phyloP scores from a whole-genome alignment of 2,113 vertebrate species.

The Mormyrus iriodes region DNA sequence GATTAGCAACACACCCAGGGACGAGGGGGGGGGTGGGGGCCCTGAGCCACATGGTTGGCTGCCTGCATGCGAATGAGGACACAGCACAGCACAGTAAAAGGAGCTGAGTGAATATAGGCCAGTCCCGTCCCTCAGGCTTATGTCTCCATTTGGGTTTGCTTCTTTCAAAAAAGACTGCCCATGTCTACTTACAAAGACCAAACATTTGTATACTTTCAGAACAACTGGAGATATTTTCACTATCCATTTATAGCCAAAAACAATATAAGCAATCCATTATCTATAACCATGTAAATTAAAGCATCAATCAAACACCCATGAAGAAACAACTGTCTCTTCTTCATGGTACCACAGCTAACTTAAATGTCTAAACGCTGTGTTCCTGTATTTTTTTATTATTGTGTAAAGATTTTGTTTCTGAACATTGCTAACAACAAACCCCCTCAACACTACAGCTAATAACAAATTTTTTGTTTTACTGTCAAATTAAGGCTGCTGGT shows the following conservation, averaged over 20 bases:
- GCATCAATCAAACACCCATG: not conserved
- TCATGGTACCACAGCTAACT: not conserved
- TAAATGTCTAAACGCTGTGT: not conserved
- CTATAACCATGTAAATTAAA: not conserved
- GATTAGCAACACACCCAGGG: slow-evolving; percentile 45
- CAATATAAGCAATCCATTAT: not conserved
- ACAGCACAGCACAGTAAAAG: slow-evolving; percentile 22
- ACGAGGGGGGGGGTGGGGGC: slow-evolving; percentile 47
- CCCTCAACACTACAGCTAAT: not conserved
- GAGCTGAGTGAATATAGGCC: slow-evolving; percentile 42
- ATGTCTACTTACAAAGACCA: slow-evolving; percentile 19
- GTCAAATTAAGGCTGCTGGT: not conserved
- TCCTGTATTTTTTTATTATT: not conserved
- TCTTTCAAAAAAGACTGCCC: slow-evolving; percentile 31
- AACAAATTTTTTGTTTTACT: not conserved
- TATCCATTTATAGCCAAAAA: not conserved
- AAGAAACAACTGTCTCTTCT: not conserved
- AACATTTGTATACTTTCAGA: slow-evolving; percentile 18
- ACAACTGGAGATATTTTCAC: not conserved
- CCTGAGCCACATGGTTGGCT: slow-evolving; percentile 34
- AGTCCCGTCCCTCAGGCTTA: slow-evolving; percentile 34
- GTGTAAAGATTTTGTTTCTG: not conserved
- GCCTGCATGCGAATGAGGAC: slow-evolving; percentile 47
- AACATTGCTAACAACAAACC: not conserved
- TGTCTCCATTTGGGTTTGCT: slow-evolving; percentile 32